Evolutionary conservation across 2,888 invertebrate species (phyloP).

Genomic region (Leptopilina myrica): DNA sequence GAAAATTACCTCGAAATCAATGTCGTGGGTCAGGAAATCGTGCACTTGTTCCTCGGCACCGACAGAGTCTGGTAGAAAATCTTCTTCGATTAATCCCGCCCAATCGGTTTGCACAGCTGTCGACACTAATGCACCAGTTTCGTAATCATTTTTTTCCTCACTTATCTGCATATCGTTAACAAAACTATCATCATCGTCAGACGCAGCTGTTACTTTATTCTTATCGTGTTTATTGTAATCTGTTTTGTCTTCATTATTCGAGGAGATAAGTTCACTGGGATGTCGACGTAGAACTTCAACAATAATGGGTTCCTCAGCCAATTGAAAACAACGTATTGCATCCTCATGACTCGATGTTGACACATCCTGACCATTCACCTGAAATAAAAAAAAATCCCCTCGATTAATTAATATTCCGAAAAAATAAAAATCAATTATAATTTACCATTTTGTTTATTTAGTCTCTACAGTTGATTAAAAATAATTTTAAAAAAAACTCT

Average conservation of each 20-base stretch:
- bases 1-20: conserved; percentile 79
- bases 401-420: too few species aligned
- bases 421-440: too few species aligned
- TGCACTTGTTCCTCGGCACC: conserved; percentile 71
- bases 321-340: conserved; percentile 80
- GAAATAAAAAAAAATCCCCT: conserved; percentile 55
- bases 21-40: conserved; percentile 79
- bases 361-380: conserved; percentile 82
- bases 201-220: conserved; percentile 54
- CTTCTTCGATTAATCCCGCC: conserved; percentile 73
- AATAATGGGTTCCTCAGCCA: conserved; percentile 80
- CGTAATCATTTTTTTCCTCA: conserved; percentile 48
- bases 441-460: too few species aligned
- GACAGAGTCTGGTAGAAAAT: conserved; percentile 63
- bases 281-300: conserved; percentile 80
- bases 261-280: conserved; percentile 59
- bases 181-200: conserved; percentile 53
- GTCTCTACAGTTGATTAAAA: too few species aligned
- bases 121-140: conserved; percentile 69
- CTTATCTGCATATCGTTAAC: conserved; percentile 46
- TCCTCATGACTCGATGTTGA: conserved; percentile 81
- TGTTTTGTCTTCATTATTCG: conserved; percentile 51
- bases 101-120: conserved; percentile 79
- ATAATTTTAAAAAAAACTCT: too few species aligned
- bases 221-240: conserved; percentile 50